Percentiles rank a stretch among this genome's conserved stretches.
Conservation (phyloP, 2,797 vertebrate genomes). For the Dendrocincla tyrannina region DNA sequence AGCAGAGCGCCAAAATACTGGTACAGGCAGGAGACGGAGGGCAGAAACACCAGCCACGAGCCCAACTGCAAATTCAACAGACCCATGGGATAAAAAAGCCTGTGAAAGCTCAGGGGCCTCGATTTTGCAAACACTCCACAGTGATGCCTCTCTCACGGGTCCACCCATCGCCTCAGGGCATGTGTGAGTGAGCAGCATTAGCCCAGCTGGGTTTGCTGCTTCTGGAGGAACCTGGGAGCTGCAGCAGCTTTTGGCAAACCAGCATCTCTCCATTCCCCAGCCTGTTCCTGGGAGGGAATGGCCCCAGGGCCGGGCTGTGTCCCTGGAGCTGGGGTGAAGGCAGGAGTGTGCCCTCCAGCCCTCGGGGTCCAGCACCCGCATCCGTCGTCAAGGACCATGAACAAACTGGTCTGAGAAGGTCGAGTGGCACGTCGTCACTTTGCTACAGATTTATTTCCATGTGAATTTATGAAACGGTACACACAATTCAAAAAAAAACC, state of each 20-base stretch:
- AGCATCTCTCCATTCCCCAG: background rate
- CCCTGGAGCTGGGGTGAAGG: background rate
- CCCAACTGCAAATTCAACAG: background rate
- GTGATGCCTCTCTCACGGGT: background rate
- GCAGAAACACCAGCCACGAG: background rate
- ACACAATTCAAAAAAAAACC: constrained; percentile 13
- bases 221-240: background rate
- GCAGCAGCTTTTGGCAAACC: background rate
- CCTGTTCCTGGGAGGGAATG: background rate
- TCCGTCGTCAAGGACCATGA: background rate
- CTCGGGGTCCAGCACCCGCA: background rate
- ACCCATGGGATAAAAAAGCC: background rate
- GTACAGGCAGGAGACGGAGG: accelerated
- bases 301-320: background rate
- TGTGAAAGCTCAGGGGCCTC: background rate
- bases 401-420: background rate
- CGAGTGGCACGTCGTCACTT: background rate
- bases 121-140: accelerated
- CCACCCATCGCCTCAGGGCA: background rate
- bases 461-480: constrained; percentile 47
- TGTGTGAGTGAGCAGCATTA: background rate
- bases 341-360: background rate
- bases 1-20: accelerated
- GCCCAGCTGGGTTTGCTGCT: background rate
- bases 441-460: constrained; percentile 37